A percentile compares a stretch with the other conserved stretches of the same genome.
Conservation (phyloP, 2,797 vertebrate species). For the Peromyscus aztecus region DNA sequence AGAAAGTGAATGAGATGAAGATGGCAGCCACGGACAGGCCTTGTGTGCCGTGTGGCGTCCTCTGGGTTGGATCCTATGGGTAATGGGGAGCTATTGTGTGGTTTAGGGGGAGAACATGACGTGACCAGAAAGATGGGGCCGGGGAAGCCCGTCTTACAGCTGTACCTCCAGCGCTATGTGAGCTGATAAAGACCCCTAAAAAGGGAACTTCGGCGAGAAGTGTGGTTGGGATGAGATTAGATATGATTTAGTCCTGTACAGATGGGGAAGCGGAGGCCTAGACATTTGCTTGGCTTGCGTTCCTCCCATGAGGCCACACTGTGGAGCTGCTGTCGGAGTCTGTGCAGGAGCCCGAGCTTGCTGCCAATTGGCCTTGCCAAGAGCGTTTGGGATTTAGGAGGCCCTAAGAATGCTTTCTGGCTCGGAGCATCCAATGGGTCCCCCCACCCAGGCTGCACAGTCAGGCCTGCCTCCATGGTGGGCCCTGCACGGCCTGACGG, state of each 20-base stretch:
- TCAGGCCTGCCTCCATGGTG: neutral
- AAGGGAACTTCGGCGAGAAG: neutral
- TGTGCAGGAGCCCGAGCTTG: constrained; percentile 27
- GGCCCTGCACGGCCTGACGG: neutral
- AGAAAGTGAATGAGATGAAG: neutral
- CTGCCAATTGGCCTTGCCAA: constrained; percentile 37
- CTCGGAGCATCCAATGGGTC: neutral
- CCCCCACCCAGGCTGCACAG: neutral
- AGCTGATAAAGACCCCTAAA: neutral
- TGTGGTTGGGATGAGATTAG: neutral
- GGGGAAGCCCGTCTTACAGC: neutral
- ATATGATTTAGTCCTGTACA: neutral
- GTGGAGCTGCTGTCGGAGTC: neutral
- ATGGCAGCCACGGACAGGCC: neutral
- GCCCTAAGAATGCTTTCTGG: constrained; percentile 72
- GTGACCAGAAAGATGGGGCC: neutral
- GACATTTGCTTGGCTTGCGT: neutral
- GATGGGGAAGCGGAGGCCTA: constrained; percentile 47
- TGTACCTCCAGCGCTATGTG: no score
- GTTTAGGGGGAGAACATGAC: neutral
- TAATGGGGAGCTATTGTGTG: neutral
- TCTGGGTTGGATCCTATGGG: neutral
- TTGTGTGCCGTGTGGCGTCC: neutral
- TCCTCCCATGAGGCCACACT: neutral
- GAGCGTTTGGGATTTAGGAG: constrained; percentile 69